phyloP scores from a whole-genome alignment of 2,797 vertebrate genomes.

The Acipenser transmontanus region DNA sequence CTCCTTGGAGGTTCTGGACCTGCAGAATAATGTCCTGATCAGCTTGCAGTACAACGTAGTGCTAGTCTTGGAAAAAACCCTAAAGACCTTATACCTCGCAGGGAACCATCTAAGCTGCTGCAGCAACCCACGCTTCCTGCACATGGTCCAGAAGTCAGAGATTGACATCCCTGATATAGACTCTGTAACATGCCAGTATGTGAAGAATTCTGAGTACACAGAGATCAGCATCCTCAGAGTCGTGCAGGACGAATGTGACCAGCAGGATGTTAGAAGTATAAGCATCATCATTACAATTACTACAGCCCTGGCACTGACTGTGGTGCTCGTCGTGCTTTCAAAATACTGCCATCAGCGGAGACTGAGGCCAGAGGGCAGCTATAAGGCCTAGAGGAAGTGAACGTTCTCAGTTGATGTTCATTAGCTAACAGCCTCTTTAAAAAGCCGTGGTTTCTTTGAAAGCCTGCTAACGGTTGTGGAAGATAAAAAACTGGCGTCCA shows the following conservation, averaged over 20 bases:
- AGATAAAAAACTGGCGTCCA: too few species aligned
- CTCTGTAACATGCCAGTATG: slow-evolving; percentile 61
- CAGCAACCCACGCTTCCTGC: slow-evolving; percentile 67
- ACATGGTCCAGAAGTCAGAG: slow-evolving; percentile 64
- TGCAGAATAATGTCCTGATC: slow-evolving; percentile 81
- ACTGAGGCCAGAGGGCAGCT: slow-evolving; percentile 39
- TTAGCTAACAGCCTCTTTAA: too few species aligned
- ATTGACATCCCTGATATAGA: slow-evolving; percentile 68
- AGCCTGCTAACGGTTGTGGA: too few species aligned
- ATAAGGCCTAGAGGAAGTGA: slow-evolving; percentile 42
- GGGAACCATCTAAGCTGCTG: slow-evolving; percentile 90
- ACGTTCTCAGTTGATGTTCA: too few species aligned
- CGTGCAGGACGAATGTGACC: slow-evolving; percentile 69
- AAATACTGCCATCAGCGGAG: slow-evolving; percentile 44
- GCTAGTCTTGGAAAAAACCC: slow-evolving; percentile 63
- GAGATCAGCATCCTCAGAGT: slow-evolving; percentile 61
- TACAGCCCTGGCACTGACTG: slow-evolving; percentile 38
- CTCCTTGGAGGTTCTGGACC: slow-evolving; percentile 76
- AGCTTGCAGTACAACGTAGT: slow-evolving; percentile 68
- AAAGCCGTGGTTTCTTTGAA: too few species aligned
- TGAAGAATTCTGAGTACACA: slow-evolving; percentile 51
- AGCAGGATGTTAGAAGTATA: slow-evolving; percentile 45
- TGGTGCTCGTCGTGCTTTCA: slow-evolving; percentile 40
- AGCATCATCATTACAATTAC: slow-evolving; percentile 56
- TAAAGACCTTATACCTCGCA: slow-evolving; percentile 76